Evolutionary conservation across 2,113 vertebrate species (phyloP).

Genomic region (Ciconia boyciana): DNA sequence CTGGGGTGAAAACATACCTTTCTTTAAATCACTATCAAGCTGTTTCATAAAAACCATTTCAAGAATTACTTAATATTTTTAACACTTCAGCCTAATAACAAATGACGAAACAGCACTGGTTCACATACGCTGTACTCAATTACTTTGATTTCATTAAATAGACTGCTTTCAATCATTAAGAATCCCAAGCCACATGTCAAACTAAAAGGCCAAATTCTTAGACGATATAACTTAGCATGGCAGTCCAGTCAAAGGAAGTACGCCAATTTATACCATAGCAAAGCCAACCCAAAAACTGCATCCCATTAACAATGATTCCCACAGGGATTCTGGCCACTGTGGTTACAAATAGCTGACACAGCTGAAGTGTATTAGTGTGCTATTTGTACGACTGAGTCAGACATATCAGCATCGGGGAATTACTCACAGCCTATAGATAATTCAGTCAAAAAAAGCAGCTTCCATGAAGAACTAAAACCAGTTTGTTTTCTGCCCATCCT

Average conservation of each 20-base stretch:
- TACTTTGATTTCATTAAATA: not conserved
- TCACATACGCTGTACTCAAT: not conserved
- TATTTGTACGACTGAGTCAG: not conserved
- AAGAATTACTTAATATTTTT: not conserved
- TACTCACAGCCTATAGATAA: not conserved
- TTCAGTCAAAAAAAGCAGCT: not conserved
- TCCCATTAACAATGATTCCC: not conserved
- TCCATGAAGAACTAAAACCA: not conserved
- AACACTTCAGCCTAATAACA: not conserved
- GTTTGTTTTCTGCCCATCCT: not conserved
- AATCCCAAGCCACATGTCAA: not conserved
- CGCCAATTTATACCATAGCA: not conserved
- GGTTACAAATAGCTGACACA: conserved; percentile 14
- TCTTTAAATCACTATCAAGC: not conserved
- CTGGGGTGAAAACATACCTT: not conserved
- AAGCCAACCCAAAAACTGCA: not conserved
- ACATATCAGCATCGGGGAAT: not conserved
- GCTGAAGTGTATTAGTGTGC: not conserved
- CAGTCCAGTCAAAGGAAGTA: not conserved
- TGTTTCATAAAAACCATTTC: not conserved
- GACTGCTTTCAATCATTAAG: not conserved
- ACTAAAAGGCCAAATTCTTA: not conserved
- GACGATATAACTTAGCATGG: not conserved
- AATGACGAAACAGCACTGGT: not conserved
- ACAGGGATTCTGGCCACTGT: not conserved